These are phyloP conservation scores for Plestiodon gilberti DNA, from an alignment of 2,113 vertebrate species.

Conservation along the genomic window DNA sequence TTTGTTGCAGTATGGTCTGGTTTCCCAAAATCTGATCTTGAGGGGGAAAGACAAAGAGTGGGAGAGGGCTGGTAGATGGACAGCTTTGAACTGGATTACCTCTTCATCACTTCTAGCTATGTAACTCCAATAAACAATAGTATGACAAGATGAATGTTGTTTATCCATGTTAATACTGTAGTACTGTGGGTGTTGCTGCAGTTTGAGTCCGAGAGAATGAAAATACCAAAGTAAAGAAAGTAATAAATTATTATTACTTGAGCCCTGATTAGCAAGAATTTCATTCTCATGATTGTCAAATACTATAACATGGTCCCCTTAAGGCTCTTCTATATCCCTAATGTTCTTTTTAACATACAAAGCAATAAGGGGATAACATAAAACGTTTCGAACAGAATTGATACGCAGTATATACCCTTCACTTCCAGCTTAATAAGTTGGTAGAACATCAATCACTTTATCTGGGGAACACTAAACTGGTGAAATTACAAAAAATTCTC, in stretches of 20 bases:
- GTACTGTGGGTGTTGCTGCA: neutral
- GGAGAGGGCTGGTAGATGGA: neutral
- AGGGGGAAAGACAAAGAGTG: neutral
- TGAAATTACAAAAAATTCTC: neutral
- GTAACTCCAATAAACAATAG: neutral
- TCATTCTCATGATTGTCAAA: neutral
- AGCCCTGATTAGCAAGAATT: neutral
- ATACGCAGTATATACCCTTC: neutral
- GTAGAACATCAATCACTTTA: neutral
- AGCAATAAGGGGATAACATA: fast-evolving
- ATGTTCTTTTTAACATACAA: neutral
- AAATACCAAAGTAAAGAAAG: neutral
- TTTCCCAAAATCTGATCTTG: neutral
- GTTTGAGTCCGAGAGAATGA: neutral
- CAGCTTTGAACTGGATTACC: neutral
- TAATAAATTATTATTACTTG: neutral
- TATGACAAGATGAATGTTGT: neutral
- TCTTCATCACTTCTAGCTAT: neutral
- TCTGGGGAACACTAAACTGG: neutral
- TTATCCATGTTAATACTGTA: neutral
- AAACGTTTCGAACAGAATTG: neutral
- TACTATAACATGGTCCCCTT: neutral
- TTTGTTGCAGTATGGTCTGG: no score
- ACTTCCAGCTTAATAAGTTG: neutral
- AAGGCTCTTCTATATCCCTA: neutral